A percentile compares a stretch with the other conserved stretches of the same genome.
These are phyloP conservation scores for Poecilobothrus nobilitatus DNA, from an alignment of 2,888 invertebrate genomes.

Conservation along the genomic window DNA sequence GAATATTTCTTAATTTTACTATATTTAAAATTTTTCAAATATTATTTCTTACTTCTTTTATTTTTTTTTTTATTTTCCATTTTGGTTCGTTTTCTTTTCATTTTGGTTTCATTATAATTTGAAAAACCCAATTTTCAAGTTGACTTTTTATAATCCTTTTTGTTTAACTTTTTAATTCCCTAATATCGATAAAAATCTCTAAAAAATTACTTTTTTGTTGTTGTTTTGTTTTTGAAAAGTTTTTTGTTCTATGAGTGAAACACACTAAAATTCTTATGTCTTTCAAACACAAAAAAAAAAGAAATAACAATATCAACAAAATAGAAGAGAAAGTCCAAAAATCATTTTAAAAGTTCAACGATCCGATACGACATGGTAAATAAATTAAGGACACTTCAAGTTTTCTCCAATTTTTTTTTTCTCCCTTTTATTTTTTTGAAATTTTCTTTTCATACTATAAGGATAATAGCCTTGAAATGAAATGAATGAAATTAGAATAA, in stretches of 20 bases:
- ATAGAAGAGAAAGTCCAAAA: background rate
- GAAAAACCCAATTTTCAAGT: constrained; percentile 6
- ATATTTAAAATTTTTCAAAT: too few species aligned
- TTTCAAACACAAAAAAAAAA: background rate
- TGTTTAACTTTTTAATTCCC: constrained; percentile 4
- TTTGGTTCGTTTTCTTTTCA: background rate
- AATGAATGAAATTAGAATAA: constrained; percentile 4
- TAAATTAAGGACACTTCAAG: constrained; percentile 1
- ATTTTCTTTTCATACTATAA: background rate
- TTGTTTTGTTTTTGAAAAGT: background rate
- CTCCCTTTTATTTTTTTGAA: too few species aligned
- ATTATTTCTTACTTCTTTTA: too few species aligned
- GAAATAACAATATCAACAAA: background rate
- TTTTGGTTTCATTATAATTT: background rate
- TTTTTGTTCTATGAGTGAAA: background rate
- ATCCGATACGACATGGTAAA: constrained; percentile 6
- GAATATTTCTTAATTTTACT: too few species aligned
- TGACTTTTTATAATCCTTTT: constrained; percentile 6
- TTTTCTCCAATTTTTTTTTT: background rate
- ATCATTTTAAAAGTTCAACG: constrained; percentile 3
- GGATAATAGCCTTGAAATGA: constrained; percentile 6
- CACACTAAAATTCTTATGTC: background rate
- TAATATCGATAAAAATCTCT: constrained; percentile 1
- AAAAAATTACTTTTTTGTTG: background rate
- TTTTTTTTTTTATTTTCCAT: background rate